Base-by-base conservation (phyloP, 1,140 invertebrate genomes). In the Drosophila baimaii region DNA sequence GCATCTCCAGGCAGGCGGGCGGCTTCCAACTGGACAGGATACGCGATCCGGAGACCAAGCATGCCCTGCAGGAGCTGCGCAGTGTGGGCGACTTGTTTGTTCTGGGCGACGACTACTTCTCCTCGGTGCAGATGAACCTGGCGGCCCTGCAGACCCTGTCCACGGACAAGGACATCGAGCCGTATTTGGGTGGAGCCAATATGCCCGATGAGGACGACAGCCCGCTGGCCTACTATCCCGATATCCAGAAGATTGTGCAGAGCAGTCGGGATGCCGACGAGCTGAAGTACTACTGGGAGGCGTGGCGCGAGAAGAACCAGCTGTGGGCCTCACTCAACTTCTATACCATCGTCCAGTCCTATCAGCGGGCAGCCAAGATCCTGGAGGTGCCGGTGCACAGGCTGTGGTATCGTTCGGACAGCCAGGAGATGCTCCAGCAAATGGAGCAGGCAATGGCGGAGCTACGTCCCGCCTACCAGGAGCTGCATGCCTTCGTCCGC, bases 401-500 rank as follows among this genome's bases (percentile, higher is more conserved):
- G 17, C 56, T 86, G 1, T 91, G 82, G 85, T 91, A 88, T 66
- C 93, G 92, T 4, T 93, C 93, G 52, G 94, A 94, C 55, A 93
- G 93, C 25, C 75, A 93, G 8, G 92, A 94, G 73, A 93, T 94
- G 73, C 92, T 94, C n/a, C 78, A 92, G 43, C 93, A 94, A 65
- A 91, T 94, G 76, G 92, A 92, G 2, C 92, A 92, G 55, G 88
- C 93, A 5, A 94, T 93, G 93, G 79, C 91, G 10, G 83, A 98
- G 81, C 89, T 98, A 7, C 95, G 94, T 65, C 97, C 97, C 0
- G 91, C 98, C 1, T 98, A 98, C 88, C 90, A 96, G 55, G 95
- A 98, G 91, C 86, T 99, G 0, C 98, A 99, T 79, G 96, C 97
- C 0, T 98, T 98, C 79, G 96, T 98, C 0, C 93, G 97, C 31